phyloP scores from a whole-genome alignment of 1,140 invertebrate species.

The Helicoverpa armigera region DNA sequence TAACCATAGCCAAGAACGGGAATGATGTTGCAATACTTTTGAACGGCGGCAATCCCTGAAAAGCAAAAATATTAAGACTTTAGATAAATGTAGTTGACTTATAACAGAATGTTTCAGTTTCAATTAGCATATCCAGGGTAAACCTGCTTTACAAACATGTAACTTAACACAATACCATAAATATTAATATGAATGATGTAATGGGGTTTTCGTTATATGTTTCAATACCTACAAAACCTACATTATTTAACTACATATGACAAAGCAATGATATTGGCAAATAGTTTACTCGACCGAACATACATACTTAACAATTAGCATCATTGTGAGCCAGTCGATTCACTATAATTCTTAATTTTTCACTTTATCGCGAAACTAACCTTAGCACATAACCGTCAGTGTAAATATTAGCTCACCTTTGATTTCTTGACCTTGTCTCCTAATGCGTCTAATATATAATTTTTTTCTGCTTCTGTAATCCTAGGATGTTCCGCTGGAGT shows the following conservation, averaged over 20 bases:
- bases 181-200: slow-evolving; percentile 26
- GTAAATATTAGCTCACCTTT: slow-evolving; percentile 70
- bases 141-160: slow-evolving; percentile 22
- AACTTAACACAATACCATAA: slow-evolving; percentile 1
- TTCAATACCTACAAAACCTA: background rate
- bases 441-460: slow-evolving; percentile 79
- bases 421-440: slow-evolving; percentile 80
- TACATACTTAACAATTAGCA: slow-evolving; percentile 23
- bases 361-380: slow-evolving; percentile 32
- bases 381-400: background rate
- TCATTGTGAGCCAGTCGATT: slow-evolving; percentile 5
- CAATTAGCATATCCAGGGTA: slow-evolving; percentile 27
- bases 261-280: background rate
- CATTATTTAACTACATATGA: slow-evolving; percentile 9
- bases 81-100: background rate
- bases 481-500: slow-evolving; percentile 91
- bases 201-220: slow-evolving; percentile 31
- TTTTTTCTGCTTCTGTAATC: slow-evolving; percentile 91
- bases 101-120: slow-evolving; percentile 26
- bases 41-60: slow-evolving; percentile 87
- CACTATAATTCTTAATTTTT: slow-evolving; percentile 21
- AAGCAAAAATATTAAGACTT: slow-evolving; percentile 46
- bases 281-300: slow-evolving; percentile 8
- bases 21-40: slow-evolving; percentile 88
- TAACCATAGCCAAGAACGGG: slow-evolving; percentile 89